phyloP scores from a whole-genome alignment of 2,888 invertebrate genomes.

The Nephrotoma appendiculata region DNA sequence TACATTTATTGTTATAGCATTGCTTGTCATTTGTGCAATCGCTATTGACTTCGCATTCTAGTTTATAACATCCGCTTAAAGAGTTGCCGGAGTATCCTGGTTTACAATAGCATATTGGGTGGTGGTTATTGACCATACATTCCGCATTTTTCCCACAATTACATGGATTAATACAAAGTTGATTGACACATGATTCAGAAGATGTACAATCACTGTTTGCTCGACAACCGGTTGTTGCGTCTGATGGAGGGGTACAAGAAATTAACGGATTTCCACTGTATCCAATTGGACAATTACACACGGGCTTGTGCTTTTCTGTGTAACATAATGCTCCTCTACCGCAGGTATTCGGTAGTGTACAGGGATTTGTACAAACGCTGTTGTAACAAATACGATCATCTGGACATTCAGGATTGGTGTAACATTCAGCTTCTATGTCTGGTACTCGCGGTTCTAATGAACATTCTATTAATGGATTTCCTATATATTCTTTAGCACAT shows the following conservation, averaged over 20 bases:
- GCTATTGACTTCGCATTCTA: constrained; percentile 67
- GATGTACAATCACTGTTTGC: constrained; percentile 67
- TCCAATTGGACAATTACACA: constrained; percentile 68
- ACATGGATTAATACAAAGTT: constrained; percentile 67
- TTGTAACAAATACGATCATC: constrained; percentile 60
- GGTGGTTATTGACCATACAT: constrained; percentile 68
- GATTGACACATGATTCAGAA: constrained; percentile 71
- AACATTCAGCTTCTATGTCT: constrained; percentile 48
- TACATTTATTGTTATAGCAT: constrained; percentile 69
- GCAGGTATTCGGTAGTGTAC: constrained; percentile 51
- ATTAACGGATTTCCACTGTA: constrained; percentile 57
- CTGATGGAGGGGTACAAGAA: constrained; percentile 57
- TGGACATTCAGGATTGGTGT: constrained; percentile 61
- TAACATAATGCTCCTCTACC: constrained; percentile 71
- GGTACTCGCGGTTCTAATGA: constrained; percentile 28
- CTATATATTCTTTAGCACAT: constrained; percentile 62
- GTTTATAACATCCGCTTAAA: constrained; percentile 62
- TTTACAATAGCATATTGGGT: constrained; percentile 71
- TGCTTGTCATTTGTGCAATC: constrained; percentile 69
- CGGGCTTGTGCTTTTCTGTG: constrained; percentile 55
- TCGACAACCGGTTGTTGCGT: constrained; percentile 54
- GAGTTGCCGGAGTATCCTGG: constrained; percentile 77
- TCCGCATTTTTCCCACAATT: constrained; percentile 72
- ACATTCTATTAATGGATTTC: constrained; percentile 68
- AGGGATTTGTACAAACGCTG: constrained; percentile 66